Evolutionary conservation across 2,113 vertebrate species (phyloP), one percentile per base, ranked within the genome.

Genomic region (Heptranchias perlo): DNA sequence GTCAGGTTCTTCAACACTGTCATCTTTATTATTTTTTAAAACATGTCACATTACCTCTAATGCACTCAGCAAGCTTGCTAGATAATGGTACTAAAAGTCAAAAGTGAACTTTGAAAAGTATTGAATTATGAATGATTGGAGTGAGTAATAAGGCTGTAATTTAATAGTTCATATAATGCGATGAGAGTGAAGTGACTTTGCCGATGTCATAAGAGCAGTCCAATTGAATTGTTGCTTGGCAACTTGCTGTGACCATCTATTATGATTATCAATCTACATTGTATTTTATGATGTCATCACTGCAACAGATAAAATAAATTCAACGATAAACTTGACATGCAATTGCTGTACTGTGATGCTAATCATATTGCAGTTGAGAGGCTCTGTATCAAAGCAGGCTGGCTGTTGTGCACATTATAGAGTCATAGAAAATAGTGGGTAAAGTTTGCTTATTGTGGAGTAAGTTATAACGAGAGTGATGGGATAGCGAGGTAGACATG

Each of bases 261-360:
- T 62, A 93, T 93, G 89, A 93, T 93, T 93, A 93, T n/a, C 89
- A 93, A 39, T 62, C 58, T 64, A 93, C 89, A 62, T 39, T 93
- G 89, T n/a, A 93, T 93, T 93, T 93, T 93, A 93, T 93, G 89
- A 93, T 93, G 89, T 93, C 89, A 95, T 73, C 94, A 95, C 16
- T 95, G 94, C 94, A 95, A 95, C 65, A 95, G 47, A 69, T 69
- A 28, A 95, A 31, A 95, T 52, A 69, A 73, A 95, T 95, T 95
- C 47, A 95, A 95, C 49, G 64, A 52, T 16, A 73, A 69, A 69
- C 65, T n/a, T 67, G 64, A 47, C 39, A 62, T 61, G 89, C 58
- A 93, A 93, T 62, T 93, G 58, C 89, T 23, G n/a, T 93, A 39
- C 58, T 61, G 35, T 5, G 39, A 93, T 93, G 89, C n/a, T 39